Evolutionary conservation across 2,888 invertebrate genomes (phyloP).

Genomic region (Apamea monoglypha): DNA sequence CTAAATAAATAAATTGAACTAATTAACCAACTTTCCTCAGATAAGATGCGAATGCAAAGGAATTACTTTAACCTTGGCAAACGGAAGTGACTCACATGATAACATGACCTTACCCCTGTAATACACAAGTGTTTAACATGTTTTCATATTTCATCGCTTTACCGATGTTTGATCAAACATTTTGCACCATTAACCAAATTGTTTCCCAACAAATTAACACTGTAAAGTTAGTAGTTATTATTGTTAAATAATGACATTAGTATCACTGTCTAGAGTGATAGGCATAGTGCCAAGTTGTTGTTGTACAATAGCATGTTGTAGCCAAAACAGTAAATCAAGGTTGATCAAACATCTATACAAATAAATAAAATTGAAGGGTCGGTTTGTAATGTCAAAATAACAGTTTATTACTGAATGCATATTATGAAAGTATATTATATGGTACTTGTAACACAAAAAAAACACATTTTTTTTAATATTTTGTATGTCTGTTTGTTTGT

Average conservation of each 20-base stretch:
- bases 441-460: too few species aligned
- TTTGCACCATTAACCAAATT: slow-evolving; percentile 37
- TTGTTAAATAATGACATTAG: slow-evolving; percentile 40
- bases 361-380: too few species aligned
- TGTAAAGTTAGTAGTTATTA: slow-evolving; percentile 28
- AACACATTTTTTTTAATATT: too few species aligned
- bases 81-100: slow-evolving; percentile 64
- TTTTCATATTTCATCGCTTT: slow-evolving; percentile 34
- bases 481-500: too few species aligned
- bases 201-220: slow-evolving; percentile 49
- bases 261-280: slow-evolving; percentile 27
- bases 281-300: slow-evolving; percentile 61
- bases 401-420: too few species aligned
- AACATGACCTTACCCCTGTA: slow-evolving; percentile 47
- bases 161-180: slow-evolving; percentile 42
- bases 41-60: slow-evolving; percentile 38
- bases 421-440: too few species aligned
- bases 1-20: slow-evolving; percentile 22
- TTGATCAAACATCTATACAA: slow-evolving; percentile 29
- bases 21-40: slow-evolving; percentile 52
- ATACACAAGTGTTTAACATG: slow-evolving; percentile 26
- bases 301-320: slow-evolving; percentile 41
- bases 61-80: slow-evolving; percentile 59
- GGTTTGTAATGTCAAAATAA: too few species aligned
- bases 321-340: slow-evolving; percentile 57